Evolutionary conservation across 1,140 invertebrate species (phyloP), one percentile per base, ranked within the genome.

Genomic region (Microvelia longipes): DNA sequence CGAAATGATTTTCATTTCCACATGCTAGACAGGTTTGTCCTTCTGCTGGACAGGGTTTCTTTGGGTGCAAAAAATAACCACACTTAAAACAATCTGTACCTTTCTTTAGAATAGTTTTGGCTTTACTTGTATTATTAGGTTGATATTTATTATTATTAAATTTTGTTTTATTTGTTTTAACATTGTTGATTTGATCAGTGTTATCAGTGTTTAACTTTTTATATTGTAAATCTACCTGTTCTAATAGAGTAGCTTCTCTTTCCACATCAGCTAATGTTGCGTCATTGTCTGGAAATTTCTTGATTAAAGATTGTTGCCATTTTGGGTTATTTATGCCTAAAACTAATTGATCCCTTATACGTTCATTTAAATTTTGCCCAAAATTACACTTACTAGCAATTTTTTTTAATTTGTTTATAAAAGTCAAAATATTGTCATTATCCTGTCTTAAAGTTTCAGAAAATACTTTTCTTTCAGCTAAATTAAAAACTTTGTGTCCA

Each of bases 221-320:
- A 50, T 50, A 50, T 50, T 50, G 35, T 50, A 11, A 19, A 11
- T 50, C 19, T 50, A 50, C 19, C 19, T 50, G 35, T 50, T 50
- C 35, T 50, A 50, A 19, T 50, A 50, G 19, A 50, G 19, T 5
- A 11, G 35, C 35, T 50, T 50, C 35, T 11, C 5, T 19, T 50
- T 50, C 35, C 35, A 50, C 35, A 11, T 50, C 35, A 11, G 35
- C 35, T 19, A 50, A 19, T 5, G 35, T 50, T 11, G 35, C 19
- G 19, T 50, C 19, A 50, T n/a, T 50, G 35, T 50, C 19, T 11
- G 35, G 35, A 19, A 50, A 50, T 50, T 50, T 50, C 19, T 50
- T 50, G 5, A 50, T 50, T 50, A 50, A n/a, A 50, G 5, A 11
- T 78, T 69, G 78, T 78, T 71, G 78, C 72, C 71, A 76, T 79